phyloP scores from a whole-genome alignment of 2,797 vertebrate species.

The Loris lydekkerianus region DNA sequence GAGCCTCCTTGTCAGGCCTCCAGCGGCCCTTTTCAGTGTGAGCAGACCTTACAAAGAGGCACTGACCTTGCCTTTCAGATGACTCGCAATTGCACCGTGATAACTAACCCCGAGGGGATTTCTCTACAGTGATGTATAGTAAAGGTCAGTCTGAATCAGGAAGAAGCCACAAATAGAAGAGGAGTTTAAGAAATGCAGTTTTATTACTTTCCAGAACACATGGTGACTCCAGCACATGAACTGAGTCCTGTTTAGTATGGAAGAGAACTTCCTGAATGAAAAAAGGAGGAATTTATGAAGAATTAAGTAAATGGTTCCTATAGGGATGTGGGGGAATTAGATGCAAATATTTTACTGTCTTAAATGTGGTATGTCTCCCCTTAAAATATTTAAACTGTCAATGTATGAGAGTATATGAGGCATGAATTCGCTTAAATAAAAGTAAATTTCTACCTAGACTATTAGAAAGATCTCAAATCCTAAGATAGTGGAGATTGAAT shows the following conservation, averaged over 20 bases:
- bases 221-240: background rate
- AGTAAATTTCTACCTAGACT: background rate
- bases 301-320: background rate
- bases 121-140: slow-evolving; percentile 1
- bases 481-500: background rate
- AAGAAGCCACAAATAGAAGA: background rate
- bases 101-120: background rate
- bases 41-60: slow-evolving; percentile 67
- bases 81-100: background rate
- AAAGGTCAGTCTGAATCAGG: slow-evolving; percentile 61
- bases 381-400: background rate
- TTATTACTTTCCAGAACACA: background rate
- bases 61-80: slow-evolving; percentile 67
- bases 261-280: background rate
- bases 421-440: background rate
- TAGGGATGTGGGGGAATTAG: no score
- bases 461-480: background rate
- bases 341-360: background rate
- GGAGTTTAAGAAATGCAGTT: background rate
- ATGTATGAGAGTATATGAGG: background rate
- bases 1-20: slow-evolving; percentile 54
- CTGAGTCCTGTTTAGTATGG: rapidly evolving
- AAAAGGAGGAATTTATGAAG: background rate
- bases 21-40: slow-evolving; percentile 40
- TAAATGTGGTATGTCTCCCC: background rate